Percentiles rank a stretch among this genome's conserved stretches.
These are phyloP conservation scores for Dione vanillae DNA, from an alignment of 2,888 invertebrate species.

Conservation along the genomic window DNA sequence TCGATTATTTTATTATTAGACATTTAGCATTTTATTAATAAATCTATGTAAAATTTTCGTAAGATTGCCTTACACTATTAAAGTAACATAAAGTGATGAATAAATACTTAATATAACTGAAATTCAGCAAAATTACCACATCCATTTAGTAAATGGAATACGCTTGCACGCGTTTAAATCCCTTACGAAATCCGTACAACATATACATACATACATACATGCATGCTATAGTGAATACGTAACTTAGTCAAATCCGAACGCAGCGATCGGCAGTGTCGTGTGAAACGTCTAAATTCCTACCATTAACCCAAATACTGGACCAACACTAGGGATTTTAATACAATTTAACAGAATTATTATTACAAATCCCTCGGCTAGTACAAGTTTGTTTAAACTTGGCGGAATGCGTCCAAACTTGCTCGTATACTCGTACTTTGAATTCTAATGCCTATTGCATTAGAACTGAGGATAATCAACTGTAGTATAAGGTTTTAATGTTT, in stretches of 20 bases:
- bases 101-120: too few species aligned
- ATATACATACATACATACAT: not conserved
- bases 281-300: conserved; percentile 35
- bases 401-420: conserved; percentile 37
- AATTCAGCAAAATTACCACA: too few species aligned
- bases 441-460: conserved; percentile 34
- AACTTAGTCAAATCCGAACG: conserved; percentile 30
- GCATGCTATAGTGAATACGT: conserved; percentile 19
- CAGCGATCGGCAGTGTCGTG: conserved; percentile 27
- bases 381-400: conserved; percentile 42
- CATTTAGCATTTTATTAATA: too few species aligned
- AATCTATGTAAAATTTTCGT: too few species aligned
- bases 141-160: not conserved
- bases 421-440: conserved; percentile 41
- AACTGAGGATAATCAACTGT: conserved; percentile 34
- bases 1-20: too few species aligned
- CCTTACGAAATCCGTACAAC: not conserved
- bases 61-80: too few species aligned
- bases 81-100: too few species aligned
- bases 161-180: not conserved
- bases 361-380: conserved; percentile 41
- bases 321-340: conserved; percentile 37
- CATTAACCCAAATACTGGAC: conserved; percentile 42
- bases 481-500: conserved; percentile 30
- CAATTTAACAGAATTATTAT: conserved; percentile 43